These are phyloP conservation scores for Numenius phaeopus DNA, from an alignment of 2,797 vertebrate genomes.

Conservation along the genomic window DNA sequence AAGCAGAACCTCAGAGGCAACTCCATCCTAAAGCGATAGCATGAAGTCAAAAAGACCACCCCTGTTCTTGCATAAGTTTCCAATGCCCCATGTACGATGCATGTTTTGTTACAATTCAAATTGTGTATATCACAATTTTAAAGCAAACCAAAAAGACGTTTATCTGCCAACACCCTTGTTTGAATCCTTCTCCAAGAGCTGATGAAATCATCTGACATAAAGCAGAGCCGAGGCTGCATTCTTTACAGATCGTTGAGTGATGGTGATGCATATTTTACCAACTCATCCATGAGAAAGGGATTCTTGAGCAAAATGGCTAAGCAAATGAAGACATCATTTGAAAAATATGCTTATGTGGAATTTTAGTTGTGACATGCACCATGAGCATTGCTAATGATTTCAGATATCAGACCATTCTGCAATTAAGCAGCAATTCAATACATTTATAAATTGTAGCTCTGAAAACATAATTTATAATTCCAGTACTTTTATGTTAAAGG, in stretches of 20 bases:
- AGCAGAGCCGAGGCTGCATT: conserved; percentile 44
- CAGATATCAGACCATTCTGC: neutral
- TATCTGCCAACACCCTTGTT: neutral
- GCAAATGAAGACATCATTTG: neutral
- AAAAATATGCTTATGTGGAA: conserved; percentile 18
- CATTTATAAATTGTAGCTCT: neutral
- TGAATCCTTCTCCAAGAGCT: conserved; percentile 12
- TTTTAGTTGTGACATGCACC: neutral
- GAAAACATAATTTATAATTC: neutral
- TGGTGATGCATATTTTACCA: conserved; percentile 18
- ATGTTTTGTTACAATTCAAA: neutral
- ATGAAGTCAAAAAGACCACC: neutral
- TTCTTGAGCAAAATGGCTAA: conserved; percentile 16
- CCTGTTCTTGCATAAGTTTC: neutral
- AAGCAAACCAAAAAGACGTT: conserved; percentile 18
- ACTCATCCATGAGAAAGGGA: neutral
- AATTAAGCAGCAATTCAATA: neutral
- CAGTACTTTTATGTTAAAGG: neutral
- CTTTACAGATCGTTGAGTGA: conserved; percentile 12
- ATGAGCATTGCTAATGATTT: neutral
- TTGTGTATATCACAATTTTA: neutral
- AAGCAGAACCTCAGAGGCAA: neutral
- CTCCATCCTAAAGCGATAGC: neutral
- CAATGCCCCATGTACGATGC: neutral
- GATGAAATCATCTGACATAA: conserved; percentile 54